phyloP scores from a whole-genome alignment of 2,888 invertebrate species.

The Ashinkailepas kermadecensis region DNA sequence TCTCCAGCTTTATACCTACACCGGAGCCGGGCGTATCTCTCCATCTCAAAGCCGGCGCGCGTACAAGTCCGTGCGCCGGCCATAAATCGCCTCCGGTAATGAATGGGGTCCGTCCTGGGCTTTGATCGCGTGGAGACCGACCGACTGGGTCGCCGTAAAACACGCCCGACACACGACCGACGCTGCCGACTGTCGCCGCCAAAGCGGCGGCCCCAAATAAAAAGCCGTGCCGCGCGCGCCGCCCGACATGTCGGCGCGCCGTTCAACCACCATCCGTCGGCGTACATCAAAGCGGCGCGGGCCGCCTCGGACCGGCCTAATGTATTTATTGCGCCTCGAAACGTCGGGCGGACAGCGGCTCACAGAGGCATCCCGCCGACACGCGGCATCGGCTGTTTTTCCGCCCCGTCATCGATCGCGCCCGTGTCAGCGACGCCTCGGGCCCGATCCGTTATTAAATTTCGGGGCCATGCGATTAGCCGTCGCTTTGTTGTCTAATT shows the following conservation, averaged over 20 bases:
- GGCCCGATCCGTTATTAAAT: not conserved
- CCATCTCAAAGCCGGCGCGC: not conserved
- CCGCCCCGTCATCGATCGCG: not conserved
- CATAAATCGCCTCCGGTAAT: not conserved
- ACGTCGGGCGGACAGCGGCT: too few relatives aligned
- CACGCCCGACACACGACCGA: not conserved
- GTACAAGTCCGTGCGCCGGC: not conserved
- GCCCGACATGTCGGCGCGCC: too few relatives aligned
- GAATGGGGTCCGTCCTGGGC: not conserved
- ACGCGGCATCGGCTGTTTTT: not conserved
- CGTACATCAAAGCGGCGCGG: not conserved
- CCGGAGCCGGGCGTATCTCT: not conserved
- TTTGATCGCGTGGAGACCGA: not conserved
- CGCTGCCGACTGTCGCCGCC: not conserved
- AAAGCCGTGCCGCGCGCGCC: not conserved
- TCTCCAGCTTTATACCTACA: not conserved
- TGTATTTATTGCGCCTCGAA: not conserved
- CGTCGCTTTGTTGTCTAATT: slow-evolving; percentile 6
- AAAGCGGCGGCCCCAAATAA: not conserved
- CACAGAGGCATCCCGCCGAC: too few relatives aligned
- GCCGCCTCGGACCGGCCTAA: not conserved
- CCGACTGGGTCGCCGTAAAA: not conserved
- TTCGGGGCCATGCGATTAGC: not conserved
- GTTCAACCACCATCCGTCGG: not conserved
- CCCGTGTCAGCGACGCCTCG: not conserved